Evolutionary conservation across 2,113 vertebrate species (phyloP), one percentile per base, ranked within the genome.

Genomic region (Microtus richardsoni): DNA sequence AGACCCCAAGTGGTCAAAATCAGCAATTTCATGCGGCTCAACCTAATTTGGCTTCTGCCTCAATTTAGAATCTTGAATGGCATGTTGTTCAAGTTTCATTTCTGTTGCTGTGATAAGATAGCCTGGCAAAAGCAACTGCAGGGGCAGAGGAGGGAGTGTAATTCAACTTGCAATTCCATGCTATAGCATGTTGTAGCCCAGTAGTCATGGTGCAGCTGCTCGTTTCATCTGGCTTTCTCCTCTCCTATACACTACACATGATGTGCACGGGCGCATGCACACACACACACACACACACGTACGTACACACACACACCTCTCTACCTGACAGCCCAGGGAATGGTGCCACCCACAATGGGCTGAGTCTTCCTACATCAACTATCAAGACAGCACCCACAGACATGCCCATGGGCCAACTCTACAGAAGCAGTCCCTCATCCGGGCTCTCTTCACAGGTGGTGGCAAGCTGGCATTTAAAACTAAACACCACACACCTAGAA

Each of bases 61-160:
- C 73, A 24, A n/a, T 49, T 94, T 30, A 90, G 80, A 95, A 64
- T 24, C 83, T 75, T 71, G 26, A 89, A 83, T 2, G 83, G 79
- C 60, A 89, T 19, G 41, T 52, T 49, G 28, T 36, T 44, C 19
- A 13, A 14, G 62, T 33, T 68, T 47, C 62, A 68, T 24, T 47
- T 85, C 30, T 47, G 62, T 47, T 4, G 30, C 30, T 68, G 30
- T 86, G 83, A 86, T 49, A 36, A 49, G 49, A 24, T 10, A 49
- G 5, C 62, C 41, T 4, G 17, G 33, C 83, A 49, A 24, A 86
- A 49, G 83, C 41, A 47, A 22, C 41, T 24, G 5, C 19, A 47
- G 62, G 41, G 14, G 28, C 33, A 11, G 0, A 12, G 13, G 54
- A 7, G 9, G 2, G 21, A 12, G 8, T 30, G 30, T 2, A 2